phyloP scores from a whole-genome alignment of 1,140 invertebrate species.

The Drosophila tsacasi region DNA sequence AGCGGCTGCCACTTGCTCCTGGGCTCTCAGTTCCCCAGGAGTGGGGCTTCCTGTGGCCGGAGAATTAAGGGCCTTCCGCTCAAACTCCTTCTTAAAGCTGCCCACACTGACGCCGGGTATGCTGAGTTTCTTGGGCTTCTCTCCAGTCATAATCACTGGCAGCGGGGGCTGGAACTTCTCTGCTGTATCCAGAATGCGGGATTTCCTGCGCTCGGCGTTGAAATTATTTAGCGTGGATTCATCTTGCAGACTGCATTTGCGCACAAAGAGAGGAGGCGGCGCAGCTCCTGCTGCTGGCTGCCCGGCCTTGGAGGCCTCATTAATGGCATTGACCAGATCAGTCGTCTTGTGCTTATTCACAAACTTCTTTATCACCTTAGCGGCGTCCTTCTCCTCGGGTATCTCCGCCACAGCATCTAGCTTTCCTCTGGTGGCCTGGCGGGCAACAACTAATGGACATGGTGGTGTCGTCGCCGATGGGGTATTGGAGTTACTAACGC shows the following conservation, averaged over 20 bases:
- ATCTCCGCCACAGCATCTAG: constrained; percentile 74
- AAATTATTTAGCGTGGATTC: constrained; percentile 83
- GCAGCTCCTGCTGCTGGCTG: constrained; percentile 1
- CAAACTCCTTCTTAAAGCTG: constrained; percentile 93
- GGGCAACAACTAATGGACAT: constrained; percentile 32
- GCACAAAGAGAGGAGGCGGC: constrained; percentile 55
- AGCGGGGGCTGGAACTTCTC: constrained; percentile 88
- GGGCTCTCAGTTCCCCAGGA: constrained; percentile 65
- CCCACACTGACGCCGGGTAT: constrained; percentile 93
- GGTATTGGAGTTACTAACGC: not conserved
- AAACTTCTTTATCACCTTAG: constrained; percentile 84
- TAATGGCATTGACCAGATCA: constrained; percentile 81
- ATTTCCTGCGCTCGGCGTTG: constrained; percentile 86
- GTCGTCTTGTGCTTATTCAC: constrained; percentile 82
- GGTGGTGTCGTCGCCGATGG: not conserved
- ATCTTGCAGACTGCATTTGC: constrained; percentile 84
- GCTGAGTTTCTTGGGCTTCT: constrained; percentile 91
- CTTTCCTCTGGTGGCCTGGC: constrained; percentile 60
- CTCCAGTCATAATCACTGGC: constrained; percentile 51
- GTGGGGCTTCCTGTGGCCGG: constrained; percentile 77
- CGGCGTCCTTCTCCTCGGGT: constrained; percentile 74
- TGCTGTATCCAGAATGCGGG: constrained; percentile 90
- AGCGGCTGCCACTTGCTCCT: constrained; percentile 77
- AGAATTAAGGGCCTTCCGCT: constrained; percentile 90
- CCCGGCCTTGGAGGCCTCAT: constrained; percentile 58